These are phyloP conservation scores for Synanthedon tipuliformis DNA, from an alignment of 2,888 invertebrate species.

Conservation along the genomic window DNA sequence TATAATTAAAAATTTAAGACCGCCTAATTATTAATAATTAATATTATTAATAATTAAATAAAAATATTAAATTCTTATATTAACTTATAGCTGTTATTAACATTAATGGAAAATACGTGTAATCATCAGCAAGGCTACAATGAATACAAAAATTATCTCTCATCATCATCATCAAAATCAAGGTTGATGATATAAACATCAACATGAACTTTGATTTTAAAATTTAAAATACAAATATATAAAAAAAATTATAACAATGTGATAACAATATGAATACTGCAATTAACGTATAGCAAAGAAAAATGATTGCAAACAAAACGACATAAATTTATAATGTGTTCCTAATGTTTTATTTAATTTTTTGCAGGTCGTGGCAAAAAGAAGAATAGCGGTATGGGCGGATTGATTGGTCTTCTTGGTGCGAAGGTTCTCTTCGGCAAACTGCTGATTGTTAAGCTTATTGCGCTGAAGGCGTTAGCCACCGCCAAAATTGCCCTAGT, in stretches of 20 bases:
- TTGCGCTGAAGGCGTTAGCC: constrained; percentile 85
- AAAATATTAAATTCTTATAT: no score
- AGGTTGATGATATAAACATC: no score
- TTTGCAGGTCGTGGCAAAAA: constrained; percentile 75
- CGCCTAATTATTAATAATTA: no score
- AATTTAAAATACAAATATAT: neutral
- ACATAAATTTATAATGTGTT: neutral
- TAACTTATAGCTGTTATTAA: no score
- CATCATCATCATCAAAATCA: no score
- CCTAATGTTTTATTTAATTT: constrained; percentile 1
- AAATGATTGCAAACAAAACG: neutral
- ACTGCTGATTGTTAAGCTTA: constrained; percentile 81
- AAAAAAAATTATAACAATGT: constrained; percentile 1
- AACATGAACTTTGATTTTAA: neutral
- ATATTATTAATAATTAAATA: no score
- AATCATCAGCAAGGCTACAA: no score
- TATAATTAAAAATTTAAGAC: no score
- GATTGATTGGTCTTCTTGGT: constrained; percentile 74
- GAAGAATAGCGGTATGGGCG: constrained; percentile 76
- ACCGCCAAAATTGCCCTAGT: constrained; percentile 85
- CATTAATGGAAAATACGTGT: no score
- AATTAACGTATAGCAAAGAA: neutral
- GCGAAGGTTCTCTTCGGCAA: constrained; percentile 57
- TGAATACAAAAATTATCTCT: no score
- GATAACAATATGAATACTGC: constrained; percentile 2